Percentiles rank a stretch among this genome's conserved stretches.
Evolutionary conservation across 2,888 invertebrate species (phyloP).

Genomic region (Pycnomerus fuliginosus): DNA sequence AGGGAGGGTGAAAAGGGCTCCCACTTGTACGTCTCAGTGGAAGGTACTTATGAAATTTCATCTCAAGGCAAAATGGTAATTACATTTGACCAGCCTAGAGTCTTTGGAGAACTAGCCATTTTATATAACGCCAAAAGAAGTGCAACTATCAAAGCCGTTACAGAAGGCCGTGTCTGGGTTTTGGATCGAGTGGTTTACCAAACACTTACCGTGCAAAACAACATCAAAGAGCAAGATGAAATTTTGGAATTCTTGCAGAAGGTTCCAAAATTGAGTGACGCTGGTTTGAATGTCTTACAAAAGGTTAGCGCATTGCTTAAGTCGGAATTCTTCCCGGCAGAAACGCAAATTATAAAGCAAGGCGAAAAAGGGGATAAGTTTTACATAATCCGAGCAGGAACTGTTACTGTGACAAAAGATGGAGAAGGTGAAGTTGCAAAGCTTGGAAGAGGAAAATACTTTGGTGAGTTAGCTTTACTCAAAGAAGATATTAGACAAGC

Average conservation of each 20-base stretch:
- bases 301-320: constrained; percentile 86
- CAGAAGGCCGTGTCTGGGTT: constrained; percentile 82
- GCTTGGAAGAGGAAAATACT: constrained; percentile 74
- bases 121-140: constrained; percentile 77
- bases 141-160: constrained; percentile 82
- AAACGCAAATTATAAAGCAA: constrained; percentile 76
- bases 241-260: constrained; percentile 80
- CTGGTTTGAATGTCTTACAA: constrained; percentile 68
- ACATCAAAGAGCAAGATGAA: constrained; percentile 80
- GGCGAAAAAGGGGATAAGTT: constrained; percentile 86
- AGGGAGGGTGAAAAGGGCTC: constrained; percentile 56
- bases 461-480: constrained; percentile 83
- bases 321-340: constrained; percentile 79
- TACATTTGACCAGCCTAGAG: constrained; percentile 73
- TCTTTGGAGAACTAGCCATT: constrained; percentile 77
- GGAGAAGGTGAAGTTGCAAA: constrained; percentile 60
- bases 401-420: constrained; percentile 71
- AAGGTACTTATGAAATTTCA: constrained; percentile 82
- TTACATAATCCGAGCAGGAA: constrained; percentile 83
- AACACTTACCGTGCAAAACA: constrained; percentile 83
- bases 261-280: constrained; percentile 73
- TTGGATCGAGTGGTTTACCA: constrained; percentile 84
- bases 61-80: constrained; percentile 74
- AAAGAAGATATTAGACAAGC: constrained; percentile 77
- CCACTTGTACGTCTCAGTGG: constrained; percentile 81